Base-by-base conservation (phyloP, 2,797 vertebrate genomes). In the Hafferia zeledoni region DNA sequence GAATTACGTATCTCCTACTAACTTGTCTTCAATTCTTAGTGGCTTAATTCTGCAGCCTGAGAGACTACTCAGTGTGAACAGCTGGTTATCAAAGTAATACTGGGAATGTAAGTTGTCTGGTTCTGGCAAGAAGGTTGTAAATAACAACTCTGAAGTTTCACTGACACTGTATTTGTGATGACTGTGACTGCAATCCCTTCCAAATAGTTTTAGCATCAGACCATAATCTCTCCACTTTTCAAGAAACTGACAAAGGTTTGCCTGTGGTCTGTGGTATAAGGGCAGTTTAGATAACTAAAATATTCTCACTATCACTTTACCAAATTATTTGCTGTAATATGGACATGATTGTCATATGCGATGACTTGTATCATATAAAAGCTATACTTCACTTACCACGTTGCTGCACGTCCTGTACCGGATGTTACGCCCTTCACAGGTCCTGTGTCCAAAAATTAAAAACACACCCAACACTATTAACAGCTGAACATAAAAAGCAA, bases 341-440 rank as follows among this genome's bases (percentile, higher is more conserved):
- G 19, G 13, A 44, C 0, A 0, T 17, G 13, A 55, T 20, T 57
- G 11, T 63, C 2, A 0, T 7, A 37, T 3, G 4, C 43, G 50
- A 64, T 31, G 11, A 69, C 44, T 55, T 55, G 59, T 17, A 52
- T 83, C 35, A 41, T 59, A 75, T 33, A 13, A 57, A 56, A 93
- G 33, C 22, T 65, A 33, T 70, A n/a, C 9, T 92, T 86, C 46
- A 98, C 99, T 98, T 98, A 99, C 99, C 99, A 99, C 99, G 88
- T 99, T 99, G 98, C 99, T 99, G 98, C 99, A 99, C 15, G 99
- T 99, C 97, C 98, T 98, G 95, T 99, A 99, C 84, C 99, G 98
- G 95, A 99, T 99, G 98, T 99, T 99, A 97, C 98, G 98, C 82
- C 99, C 99, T 96, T 99, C 99, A 67, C 99, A 99, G 95, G 97